These are phyloP conservation scores for Nasonovia ribisnigri DNA, from an alignment of 2,888 invertebrate genomes.

Conservation along the genomic window DNA sequence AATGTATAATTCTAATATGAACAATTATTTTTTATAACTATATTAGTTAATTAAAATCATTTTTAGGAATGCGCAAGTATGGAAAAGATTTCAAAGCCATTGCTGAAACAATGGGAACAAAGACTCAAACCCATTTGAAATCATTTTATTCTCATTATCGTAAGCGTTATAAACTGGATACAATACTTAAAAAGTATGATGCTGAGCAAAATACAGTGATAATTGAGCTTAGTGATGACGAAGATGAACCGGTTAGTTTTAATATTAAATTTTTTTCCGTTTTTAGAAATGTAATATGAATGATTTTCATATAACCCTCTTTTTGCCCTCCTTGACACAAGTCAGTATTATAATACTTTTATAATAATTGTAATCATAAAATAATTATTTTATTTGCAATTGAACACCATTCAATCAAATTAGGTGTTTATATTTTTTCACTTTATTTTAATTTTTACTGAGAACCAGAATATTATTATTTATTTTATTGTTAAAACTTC, in stretches of 20 bases:
- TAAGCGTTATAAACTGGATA: slow-evolving; percentile 89
- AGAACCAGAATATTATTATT: not conserved
- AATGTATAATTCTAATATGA: not conserved
- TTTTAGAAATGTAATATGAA: not conserved
- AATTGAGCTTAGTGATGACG: slow-evolving; percentile 58
- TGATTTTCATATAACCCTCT: not conserved
- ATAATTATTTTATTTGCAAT: not conserved
- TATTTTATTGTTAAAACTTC: not conserved
- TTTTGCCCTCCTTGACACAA: not conserved
- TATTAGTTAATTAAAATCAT: too few relatives aligned
- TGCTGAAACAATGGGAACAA: slow-evolving; percentile 94
- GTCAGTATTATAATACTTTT: not conserved
- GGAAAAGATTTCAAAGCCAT: slow-evolving; percentile 92
- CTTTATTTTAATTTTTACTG: not conserved
- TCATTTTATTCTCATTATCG: slow-evolving; percentile 93
- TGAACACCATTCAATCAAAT: not conserved
- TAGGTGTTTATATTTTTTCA: not conserved
- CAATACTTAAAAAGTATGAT: slow-evolving; percentile 87
- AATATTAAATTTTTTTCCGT: not conserved
- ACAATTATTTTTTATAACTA: not conserved
- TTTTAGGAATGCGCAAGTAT: slow-evolving; percentile 75
- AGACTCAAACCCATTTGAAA: slow-evolving; percentile 92
- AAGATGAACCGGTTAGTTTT: slow-evolving; percentile 41
- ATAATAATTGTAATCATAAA: not conserved
- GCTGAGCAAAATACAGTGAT: slow-evolving; percentile 74